Conservation (phyloP, 1,140 invertebrate genomes). For the Drosophila melanica region DNA sequence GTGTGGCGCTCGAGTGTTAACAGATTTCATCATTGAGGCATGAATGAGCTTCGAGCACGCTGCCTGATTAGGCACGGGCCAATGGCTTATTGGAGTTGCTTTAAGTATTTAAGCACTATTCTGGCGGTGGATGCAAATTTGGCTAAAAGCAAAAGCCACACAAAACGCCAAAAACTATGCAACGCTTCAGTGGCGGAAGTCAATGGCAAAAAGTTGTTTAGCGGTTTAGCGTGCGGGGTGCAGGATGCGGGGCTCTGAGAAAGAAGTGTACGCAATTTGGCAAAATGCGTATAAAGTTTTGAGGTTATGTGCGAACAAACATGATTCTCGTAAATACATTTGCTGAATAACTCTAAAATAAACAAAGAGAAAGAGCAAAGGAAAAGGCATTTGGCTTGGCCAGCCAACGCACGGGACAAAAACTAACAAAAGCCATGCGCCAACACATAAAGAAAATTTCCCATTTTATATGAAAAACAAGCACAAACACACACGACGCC, state of each 20-base stretch:
- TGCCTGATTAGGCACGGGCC: constrained; percentile 65
- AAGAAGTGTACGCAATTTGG: constrained; percentile 73
- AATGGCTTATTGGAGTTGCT: constrained; percentile 3
- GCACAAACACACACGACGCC: constrained; percentile 47
- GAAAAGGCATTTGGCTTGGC: constrained; percentile 17
- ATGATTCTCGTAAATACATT: constrained; percentile 80
- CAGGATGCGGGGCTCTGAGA: not conserved
- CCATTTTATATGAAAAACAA: constrained; percentile 74
- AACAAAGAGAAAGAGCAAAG: constrained; percentile 20
- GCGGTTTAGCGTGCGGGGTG: not conserved
- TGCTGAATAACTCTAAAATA: constrained; percentile 70
- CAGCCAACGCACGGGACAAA: constrained; percentile 52
- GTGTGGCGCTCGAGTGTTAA: constrained; percentile 72
- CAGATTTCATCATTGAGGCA: constrained; percentile 76
- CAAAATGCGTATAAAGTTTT: constrained; percentile 77
- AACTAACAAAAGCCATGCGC: constrained; percentile 73
- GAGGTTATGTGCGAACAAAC: constrained; percentile 69
- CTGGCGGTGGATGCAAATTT: constrained; percentile 46
- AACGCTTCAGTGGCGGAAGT: constrained; percentile 59
- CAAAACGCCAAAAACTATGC: constrained; percentile 61
- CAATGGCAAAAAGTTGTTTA: constrained; percentile 67
- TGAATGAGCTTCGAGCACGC: constrained; percentile 71
- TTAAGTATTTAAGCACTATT: constrained; percentile 25
- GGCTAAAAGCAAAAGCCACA: constrained; percentile 78
- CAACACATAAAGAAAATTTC: constrained; percentile 79